A percentile compares a stretch with the other conserved stretches of the same genome.
Evolutionary conservation across 2,113 vertebrate species (phyloP).

Genomic region (Eudyptes chrysolophus): DNA sequence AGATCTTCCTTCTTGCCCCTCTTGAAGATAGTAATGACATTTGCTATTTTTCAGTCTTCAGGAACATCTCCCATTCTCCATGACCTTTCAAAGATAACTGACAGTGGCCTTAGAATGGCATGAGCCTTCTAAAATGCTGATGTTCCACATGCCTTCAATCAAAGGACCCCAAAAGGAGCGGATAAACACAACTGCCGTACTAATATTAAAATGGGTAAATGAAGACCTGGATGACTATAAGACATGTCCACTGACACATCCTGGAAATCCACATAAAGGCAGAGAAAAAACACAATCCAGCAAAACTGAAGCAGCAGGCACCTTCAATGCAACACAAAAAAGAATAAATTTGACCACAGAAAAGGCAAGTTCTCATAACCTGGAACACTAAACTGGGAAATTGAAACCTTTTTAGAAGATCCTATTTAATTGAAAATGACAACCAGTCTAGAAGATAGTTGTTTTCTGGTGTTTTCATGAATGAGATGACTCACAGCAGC

Average conservation of each 20-base stretch:
- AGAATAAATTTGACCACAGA: background rate
- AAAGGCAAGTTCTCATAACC: background rate
- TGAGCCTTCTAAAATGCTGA: background rate
- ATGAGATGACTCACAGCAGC: background rate
- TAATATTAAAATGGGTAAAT: background rate
- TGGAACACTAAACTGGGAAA: background rate
- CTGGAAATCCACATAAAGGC: background rate
- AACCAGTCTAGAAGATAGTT: background rate
- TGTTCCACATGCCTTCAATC: background rate
- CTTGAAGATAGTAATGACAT: background rate
- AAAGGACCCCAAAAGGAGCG: background rate
- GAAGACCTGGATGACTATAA: background rate
- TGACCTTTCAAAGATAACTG: background rate
- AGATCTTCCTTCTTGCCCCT: background rate
- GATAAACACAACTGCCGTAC: background rate
- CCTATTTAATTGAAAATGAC: background rate
- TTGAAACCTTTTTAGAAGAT: background rate
- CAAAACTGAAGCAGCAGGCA: background rate
- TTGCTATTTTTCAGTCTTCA: background rate
- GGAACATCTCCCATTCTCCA: background rate
- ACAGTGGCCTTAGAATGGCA: background rate
- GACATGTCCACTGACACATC: background rate
- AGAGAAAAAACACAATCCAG: background rate
- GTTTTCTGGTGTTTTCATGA: background rate
- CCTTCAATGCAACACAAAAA: background rate